phyloP scores from a whole-genome alignment of 2,888 invertebrate species.

The Plutella xylostella region DNA sequence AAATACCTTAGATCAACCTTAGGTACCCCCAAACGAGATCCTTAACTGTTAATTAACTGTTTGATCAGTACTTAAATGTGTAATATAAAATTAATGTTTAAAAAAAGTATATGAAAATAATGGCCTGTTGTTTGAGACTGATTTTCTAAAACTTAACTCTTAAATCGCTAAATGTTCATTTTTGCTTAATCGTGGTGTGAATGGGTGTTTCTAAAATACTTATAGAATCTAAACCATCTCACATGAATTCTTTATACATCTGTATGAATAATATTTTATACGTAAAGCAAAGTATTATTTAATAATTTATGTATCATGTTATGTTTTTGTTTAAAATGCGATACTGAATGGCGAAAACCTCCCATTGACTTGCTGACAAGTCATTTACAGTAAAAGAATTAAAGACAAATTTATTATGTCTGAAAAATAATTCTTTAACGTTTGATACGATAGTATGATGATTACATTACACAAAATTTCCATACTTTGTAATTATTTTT shows the following conservation, averaged over 20 bases:
- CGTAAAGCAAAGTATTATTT: too few relatives aligned
- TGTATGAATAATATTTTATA: neutral
- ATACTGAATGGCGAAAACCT: too few relatives aligned
- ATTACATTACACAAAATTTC: too few relatives aligned
- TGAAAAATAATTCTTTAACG: too few relatives aligned
- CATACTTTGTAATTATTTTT: neutral
- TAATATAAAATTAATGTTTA: constrained; percentile 31
- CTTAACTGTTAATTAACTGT: too few relatives aligned
- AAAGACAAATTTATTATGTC: too few relatives aligned
- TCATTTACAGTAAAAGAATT: neutral
- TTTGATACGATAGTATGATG: too few relatives aligned
- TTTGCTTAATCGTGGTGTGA: constrained; percentile 25
- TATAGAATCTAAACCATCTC: neutral
- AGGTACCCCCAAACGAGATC: too few relatives aligned
- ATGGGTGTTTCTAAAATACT: constrained; percentile 7
- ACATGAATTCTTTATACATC: neutral
- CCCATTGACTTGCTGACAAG: neutral
- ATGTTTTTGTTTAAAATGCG: too few relatives aligned
- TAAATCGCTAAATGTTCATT: constrained; percentile 33
- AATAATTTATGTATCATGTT: too few relatives aligned
- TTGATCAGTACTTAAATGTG: neutral
- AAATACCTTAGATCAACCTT: too few relatives aligned
- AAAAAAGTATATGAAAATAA: constrained; percentile 43
- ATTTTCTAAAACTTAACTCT: constrained; percentile 62
- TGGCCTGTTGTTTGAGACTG: constrained; percentile 68